These are phyloP conservation scores for Ochropacha duplaris DNA, from an alignment of 2,888 invertebrate species.

Conservation along the genomic window DNA sequence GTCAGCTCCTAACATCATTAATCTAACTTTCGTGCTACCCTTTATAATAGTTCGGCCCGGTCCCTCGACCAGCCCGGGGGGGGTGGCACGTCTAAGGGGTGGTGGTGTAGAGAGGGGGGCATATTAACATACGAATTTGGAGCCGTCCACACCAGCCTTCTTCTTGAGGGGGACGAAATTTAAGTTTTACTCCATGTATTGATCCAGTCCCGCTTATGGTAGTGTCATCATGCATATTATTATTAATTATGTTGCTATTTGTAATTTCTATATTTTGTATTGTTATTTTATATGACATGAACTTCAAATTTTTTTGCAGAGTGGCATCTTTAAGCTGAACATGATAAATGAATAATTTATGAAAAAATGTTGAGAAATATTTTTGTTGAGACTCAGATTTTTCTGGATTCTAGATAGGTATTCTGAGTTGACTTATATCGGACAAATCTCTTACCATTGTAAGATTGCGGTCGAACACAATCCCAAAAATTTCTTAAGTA, in stretches of 20 bases:
- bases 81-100: constrained; percentile 41
- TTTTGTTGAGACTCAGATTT: too few species aligned
- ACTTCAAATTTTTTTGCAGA: too few species aligned
- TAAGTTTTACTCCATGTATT: constrained; percentile 80
- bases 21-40: constrained; percentile 84
- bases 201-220: constrained; percentile 66
- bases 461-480: too few species aligned
- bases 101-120: constrained; percentile 36
- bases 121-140: constrained; percentile 82
- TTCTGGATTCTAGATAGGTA: too few species aligned
- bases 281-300: too few species aligned
- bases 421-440: too few species aligned
- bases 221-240: constrained; percentile 42
- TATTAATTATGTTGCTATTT: constrained; percentile 11
- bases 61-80: constrained; percentile 58
- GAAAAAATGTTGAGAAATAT: too few species aligned
- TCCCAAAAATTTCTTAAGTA: too few species aligned
- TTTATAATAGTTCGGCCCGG: constrained; percentile 82
- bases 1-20: constrained; percentile 84
- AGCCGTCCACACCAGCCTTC: constrained; percentile 71
- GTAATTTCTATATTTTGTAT: too few species aligned
- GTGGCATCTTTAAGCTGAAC: too few species aligned
- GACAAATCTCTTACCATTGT: too few species aligned
- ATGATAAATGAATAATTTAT: too few species aligned
- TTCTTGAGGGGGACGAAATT: constrained; percentile 77